phyloP scores from a whole-genome alignment of 2,888 invertebrate species.

The Rhingia campestris region DNA sequence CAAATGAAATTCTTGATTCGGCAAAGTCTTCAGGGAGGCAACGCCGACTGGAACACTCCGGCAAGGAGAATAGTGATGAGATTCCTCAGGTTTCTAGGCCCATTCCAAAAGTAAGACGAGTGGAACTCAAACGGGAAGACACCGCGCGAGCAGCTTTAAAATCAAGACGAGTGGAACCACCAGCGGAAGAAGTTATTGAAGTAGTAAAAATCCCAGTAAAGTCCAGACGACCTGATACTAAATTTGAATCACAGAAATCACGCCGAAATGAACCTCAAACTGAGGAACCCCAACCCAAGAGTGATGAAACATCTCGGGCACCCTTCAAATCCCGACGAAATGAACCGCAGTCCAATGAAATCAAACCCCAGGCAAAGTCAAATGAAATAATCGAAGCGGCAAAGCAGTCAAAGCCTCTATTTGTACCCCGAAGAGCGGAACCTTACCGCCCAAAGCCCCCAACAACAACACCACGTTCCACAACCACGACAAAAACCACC shows the following conservation, averaged over 20 bases:
- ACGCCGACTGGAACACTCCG: conserved; percentile 29
- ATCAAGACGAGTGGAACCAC: conserved; percentile 21
- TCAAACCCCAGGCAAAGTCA: conserved; percentile 11
- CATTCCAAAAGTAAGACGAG: conserved; percentile 43
- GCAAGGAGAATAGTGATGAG: conserved; percentile 50
- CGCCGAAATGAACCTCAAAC: conserved; percentile 14
- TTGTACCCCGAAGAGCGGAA: conserved; percentile 71
- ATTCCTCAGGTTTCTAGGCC: conserved; percentile 47
- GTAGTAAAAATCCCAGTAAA: conserved; percentile 2
- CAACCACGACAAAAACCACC: conserved; percentile 41
- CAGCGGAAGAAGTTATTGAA: not conserved
- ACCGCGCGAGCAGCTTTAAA: conserved; percentile 19
- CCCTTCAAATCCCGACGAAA: conserved; percentile 26
- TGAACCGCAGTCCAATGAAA: conserved; percentile 31
- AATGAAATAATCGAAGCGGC: conserved; percentile 63
- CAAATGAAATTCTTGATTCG: conserved; percentile 82
- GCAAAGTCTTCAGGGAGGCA: conserved; percentile 32
- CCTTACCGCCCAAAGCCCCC: conserved; percentile 73
- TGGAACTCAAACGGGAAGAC: conserved; percentile 36
- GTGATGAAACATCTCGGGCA: conserved; percentile 6
- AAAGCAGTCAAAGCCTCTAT: conserved; percentile 59
- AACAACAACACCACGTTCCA: conserved; percentile 52
- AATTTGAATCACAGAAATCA: conserved; percentile 12
- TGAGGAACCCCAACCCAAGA: conserved; percentile 12
- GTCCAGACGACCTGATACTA: conserved; percentile 30